These are phyloP conservation scores for Pangasianodon gigas DNA, from an alignment of 2,113 vertebrate species.

Conservation along the genomic window DNA sequence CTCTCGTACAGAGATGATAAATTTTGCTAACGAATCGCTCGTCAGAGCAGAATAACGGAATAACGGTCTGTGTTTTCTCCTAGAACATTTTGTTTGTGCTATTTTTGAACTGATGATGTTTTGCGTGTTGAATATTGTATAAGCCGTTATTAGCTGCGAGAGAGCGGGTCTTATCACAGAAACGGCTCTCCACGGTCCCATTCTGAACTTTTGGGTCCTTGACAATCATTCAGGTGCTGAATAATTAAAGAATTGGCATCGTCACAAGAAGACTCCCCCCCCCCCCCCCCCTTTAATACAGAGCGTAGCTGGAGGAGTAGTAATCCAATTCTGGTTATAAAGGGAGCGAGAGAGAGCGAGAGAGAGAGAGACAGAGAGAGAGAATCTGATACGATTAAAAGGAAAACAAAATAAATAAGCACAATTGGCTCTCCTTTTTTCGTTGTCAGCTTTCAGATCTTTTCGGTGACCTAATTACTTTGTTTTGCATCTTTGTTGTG, in stretches of 20 bases:
- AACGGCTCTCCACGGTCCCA: constrained; percentile 39
- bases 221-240: constrained; percentile 49
- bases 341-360: neutral
- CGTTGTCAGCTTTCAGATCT: constrained; percentile 43
- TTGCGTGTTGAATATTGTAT: neutral
- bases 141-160: neutral
- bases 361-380: neutral
- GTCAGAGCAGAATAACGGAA: neutral
- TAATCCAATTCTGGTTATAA: constrained; percentile 32
- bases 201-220: constrained; percentile 46
- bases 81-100: neutral
- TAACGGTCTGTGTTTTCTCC: too few relatives aligned
- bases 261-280: constrained; percentile 36
- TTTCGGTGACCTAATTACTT: constrained; percentile 57
- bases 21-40: neutral
- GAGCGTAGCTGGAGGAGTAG: constrained; percentile 24
- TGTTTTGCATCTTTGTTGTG: constrained; percentile 50
- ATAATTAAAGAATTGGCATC: constrained; percentile 50
- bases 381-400: constrained; percentile 28
- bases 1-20: neutral
- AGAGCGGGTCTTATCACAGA: constrained; percentile 24
- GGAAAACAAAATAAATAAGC: constrained; percentile 25
- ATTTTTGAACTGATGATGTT: neutral
- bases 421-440: constrained; percentile 28
- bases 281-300: neutral